Conservation (phyloP, 2,797 vertebrate genomes). For the Gastrophryne carolinensis region DNA sequence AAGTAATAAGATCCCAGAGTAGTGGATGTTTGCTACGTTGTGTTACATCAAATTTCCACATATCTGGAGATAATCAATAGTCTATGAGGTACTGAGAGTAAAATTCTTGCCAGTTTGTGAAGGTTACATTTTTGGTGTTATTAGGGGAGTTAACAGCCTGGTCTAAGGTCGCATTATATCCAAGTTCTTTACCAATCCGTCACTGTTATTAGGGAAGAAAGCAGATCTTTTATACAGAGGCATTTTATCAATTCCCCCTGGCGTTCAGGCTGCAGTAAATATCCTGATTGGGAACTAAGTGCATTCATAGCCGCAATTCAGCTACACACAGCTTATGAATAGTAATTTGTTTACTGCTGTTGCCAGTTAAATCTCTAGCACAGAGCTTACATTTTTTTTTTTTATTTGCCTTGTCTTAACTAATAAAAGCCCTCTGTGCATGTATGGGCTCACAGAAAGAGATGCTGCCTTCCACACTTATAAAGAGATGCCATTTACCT, state of each 20-base stretch:
- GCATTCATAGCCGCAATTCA: conserved; percentile 46
- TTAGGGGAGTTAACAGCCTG: conserved; percentile 44
- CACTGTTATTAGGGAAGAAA: conserved; percentile 52
- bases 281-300: conserved; percentile 42
- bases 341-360: conserved; percentile 53
- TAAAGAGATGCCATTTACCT: conserved; percentile 17
- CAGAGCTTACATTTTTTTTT: conserved; percentile 34
- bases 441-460: conserved; percentile 12
- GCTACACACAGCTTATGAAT: conserved; percentile 53
- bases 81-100: not conserved
- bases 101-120: conserved; percentile 26
- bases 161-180: conserved; percentile 49
- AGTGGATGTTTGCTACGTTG: too few species aligned
- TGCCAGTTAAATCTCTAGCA: conserved; percentile 47
- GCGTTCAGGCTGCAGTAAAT: conserved; percentile 46
- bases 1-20: too few species aligned
- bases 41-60: not conserved
- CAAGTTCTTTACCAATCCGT: conserved; percentile 45
- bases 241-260: conserved; percentile 54
- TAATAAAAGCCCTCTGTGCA: conserved; percentile 48
- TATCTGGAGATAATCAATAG: not conserved
- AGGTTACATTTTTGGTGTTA: conserved; percentile 48
- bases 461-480: conserved; percentile 1
- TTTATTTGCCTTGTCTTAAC: conserved; percentile 50
- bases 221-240: conserved; percentile 51